Evolutionary conservation across 1,140 invertebrate species (phyloP).

Genomic region (Calosoma granatense): DNA sequence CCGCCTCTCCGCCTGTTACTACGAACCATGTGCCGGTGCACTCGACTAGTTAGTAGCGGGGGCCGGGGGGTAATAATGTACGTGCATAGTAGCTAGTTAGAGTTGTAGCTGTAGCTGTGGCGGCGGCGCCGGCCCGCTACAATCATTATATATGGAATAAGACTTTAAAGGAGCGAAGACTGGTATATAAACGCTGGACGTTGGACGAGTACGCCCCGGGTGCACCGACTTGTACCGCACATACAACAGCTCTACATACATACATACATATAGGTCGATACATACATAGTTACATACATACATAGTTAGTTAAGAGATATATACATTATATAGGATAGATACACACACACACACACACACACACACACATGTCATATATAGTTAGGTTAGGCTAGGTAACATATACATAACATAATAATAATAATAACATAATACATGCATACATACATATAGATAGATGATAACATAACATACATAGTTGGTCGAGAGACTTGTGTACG

Average conservation of each 20-base stretch:
- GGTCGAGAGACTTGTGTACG: too few species aligned
- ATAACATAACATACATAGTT: too few species aligned
- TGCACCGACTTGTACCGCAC: not conserved
- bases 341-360: too few species aligned
- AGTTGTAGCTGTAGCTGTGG: conserved; percentile 12
- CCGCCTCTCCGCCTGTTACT: conserved; percentile 16
- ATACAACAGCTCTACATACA: too few species aligned
- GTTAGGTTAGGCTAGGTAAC: not conserved
- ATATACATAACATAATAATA: too few species aligned
- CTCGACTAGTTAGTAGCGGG: conserved; percentile 34
- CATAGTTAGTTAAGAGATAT: too few species aligned
- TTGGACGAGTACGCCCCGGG: not conserved
- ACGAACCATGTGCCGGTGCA: conserved; percentile 32
- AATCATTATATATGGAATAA: conserved; percentile 12
- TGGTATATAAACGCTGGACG: not conserved
- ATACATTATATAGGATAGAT: too few species aligned
- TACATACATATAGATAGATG: too few species aligned
- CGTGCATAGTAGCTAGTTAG: conserved; percentile 9
- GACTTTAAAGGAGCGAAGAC: conserved; percentile 11
- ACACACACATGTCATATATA: not conserved
- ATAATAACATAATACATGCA: too few species aligned
- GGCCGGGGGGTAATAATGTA: conserved; percentile 11
- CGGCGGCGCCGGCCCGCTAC: conserved; percentile 12
- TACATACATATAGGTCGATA: too few species aligned
- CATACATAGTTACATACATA: too few species aligned